Evolutionary conservation across 2,888 invertebrate species (phyloP).

Genomic region (Nemotelus nigrinus): DNA sequence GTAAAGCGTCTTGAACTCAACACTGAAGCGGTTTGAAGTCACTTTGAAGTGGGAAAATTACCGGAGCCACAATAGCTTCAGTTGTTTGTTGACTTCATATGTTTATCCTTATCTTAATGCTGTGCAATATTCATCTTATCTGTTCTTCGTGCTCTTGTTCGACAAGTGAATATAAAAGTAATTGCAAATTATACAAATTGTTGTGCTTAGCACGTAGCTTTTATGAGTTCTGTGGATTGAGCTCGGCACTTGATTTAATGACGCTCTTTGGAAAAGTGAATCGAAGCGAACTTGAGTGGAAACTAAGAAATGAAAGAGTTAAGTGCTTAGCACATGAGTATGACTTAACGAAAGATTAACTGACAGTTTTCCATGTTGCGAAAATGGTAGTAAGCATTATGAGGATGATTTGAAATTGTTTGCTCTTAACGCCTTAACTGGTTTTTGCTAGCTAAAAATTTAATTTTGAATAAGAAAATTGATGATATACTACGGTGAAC

Average conservation of each 20-base stretch:
- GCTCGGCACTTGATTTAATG: not conserved
- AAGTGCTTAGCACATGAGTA: too few species aligned
- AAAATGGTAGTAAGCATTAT: too few species aligned
- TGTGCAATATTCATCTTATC: constrained; percentile 26
- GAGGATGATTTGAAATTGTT: too few species aligned
- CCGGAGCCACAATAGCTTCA: constrained; percentile 17
- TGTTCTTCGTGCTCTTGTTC: not conserved
- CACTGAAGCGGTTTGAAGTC: constrained; percentile 18
- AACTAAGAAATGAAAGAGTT: too few species aligned
- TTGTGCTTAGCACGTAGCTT: constrained; percentile 8
- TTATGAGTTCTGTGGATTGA: not conserved
- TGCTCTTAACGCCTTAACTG: too few species aligned
- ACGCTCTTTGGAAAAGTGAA: too few species aligned
- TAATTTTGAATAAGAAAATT: too few species aligned
- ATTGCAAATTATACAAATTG: constrained; percentile 16
- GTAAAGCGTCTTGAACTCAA: not conserved
- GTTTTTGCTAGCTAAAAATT: too few species aligned
- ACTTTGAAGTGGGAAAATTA: constrained; percentile 38
- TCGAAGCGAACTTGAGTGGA: too few species aligned
- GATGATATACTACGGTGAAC: too few species aligned
- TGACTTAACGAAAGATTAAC: too few species aligned
- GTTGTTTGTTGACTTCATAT: constrained; percentile 10
- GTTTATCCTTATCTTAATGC: constrained; percentile 30
- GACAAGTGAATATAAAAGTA: constrained; percentile 36
- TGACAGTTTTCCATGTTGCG: too few species aligned